Evolutionary conservation across 2,113 vertebrate genomes (phyloP).

Genomic region (Marmota flaviventris): DNA sequence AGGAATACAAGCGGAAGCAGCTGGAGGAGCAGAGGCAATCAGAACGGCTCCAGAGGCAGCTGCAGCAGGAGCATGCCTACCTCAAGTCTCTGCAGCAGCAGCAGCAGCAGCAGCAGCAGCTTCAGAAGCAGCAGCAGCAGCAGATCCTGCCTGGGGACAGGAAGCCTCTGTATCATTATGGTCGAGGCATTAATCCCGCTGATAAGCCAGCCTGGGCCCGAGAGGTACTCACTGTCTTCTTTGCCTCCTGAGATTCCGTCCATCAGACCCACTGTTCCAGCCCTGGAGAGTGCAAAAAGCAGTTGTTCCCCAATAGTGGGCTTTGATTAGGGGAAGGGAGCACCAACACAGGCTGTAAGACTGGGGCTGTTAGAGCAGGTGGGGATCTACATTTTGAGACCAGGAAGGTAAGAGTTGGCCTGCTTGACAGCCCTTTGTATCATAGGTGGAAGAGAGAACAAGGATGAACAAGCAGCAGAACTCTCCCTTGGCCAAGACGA

Average conservation of each 20-base stretch:
- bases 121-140: conserved; percentile 84
- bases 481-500: conserved; percentile 89
- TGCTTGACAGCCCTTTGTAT: fast-evolving
- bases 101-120: conserved; percentile 86
- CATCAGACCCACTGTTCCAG: neutral
- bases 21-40: conserved; percentile 96
- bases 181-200: conserved; percentile 91
- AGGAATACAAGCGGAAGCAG: conserved; percentile 97
- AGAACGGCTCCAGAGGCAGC: conserved; percentile 94
- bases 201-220: conserved; percentile 96
- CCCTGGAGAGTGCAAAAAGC: neutral
- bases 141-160: conserved; percentile 88
- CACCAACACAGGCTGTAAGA: fast-evolving
- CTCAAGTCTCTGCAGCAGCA: conserved; percentile 95
- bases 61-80: conserved; percentile 96
- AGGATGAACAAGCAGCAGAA: conserved; percentile 95
- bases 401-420: neutral
- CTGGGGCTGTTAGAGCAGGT: neutral
- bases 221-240: conserved; percentile 87
- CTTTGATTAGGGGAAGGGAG: neutral
- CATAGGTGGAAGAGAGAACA: conserved; percentile 94
- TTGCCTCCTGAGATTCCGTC: neutral
- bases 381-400: neutral
- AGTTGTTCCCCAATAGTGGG: fast-evolving
- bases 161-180: conserved; percentile 94